These are phyloP conservation scores for Typhlichthys eigenmanni DNA, from an alignment of 2,797 vertebrate genomes.

Conservation along the genomic window DNA sequence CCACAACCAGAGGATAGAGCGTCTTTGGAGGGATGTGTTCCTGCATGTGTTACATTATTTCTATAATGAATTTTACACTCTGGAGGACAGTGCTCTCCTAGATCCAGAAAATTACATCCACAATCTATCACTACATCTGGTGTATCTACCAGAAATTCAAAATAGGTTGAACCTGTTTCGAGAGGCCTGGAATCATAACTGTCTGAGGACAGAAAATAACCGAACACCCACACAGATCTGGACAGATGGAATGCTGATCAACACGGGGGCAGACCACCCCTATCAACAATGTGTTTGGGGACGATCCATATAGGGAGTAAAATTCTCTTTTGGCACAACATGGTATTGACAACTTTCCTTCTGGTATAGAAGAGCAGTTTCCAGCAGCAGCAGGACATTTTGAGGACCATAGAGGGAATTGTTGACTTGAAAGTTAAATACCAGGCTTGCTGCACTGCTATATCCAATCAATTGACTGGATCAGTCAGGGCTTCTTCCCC, in stretches of 20 bases:
- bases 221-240: neutral
- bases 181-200: conserved; percentile 1
- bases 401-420: neutral
- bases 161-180: conserved; percentile 1
- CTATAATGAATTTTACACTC: too few species aligned
- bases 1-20: conserved; percentile 22
- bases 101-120: conserved; percentile 6
- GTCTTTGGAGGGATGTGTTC: conserved; percentile 7
- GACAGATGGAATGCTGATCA: conserved; percentile 6
- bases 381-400: neutral
- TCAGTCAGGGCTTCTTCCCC: too few species aligned
- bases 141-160: conserved; percentile 6
- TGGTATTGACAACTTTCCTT: conserved; percentile 7
- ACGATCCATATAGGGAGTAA: conserved; percentile 4
- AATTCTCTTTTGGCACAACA: conserved; percentile 1
- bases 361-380: neutral
- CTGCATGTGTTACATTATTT: too few species aligned
- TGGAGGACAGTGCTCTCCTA: neutral
- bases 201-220: too few species aligned
- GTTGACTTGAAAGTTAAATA: neutral
- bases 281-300: conserved; percentile 3
- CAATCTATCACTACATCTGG: conserved; percentile 2
- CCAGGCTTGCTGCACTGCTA: neutral
- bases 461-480: neutral
- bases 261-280: neutral